phyloP scores from a whole-genome alignment of 2,113 vertebrate genomes.

The Campylomormyrus tamandua region DNA sequence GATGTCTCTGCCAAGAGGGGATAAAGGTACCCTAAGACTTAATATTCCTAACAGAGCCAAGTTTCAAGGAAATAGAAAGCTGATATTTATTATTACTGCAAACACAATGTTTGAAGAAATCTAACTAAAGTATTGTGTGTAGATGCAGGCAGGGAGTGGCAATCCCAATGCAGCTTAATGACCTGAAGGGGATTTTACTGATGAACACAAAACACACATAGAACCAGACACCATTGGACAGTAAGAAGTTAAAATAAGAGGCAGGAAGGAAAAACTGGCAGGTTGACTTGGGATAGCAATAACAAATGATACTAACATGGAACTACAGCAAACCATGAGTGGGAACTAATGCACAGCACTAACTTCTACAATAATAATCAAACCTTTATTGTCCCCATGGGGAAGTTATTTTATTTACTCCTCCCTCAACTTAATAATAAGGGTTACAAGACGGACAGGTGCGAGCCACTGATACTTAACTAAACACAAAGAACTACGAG shows the following conservation, averaged over 20 bases:
- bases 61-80: background rate
- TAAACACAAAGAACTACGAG: background rate
- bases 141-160: background rate
- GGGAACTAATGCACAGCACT: background rate
- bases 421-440: background rate
- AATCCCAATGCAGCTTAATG: background rate
- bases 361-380: background rate
- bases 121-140: background rate
- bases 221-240: background rate
- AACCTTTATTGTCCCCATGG: too few relatives aligned
- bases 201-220: background rate
- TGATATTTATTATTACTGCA: background rate
- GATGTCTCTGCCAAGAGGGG: background rate
- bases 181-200: background rate
- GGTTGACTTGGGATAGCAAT: background rate
- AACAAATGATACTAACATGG: background rate
- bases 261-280: background rate
- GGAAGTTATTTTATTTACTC: too few relatives aligned
- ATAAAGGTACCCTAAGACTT: background rate
- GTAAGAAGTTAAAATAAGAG: background rate
- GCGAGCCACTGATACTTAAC: background rate
- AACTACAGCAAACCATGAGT: background rate
- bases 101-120: background rate
- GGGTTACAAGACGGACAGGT: background rate
- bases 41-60: background rate